These are phyloP conservation scores for Ciconia maguari DNA, from an alignment of 2,113 vertebrate genomes.

Conservation along the genomic window DNA sequence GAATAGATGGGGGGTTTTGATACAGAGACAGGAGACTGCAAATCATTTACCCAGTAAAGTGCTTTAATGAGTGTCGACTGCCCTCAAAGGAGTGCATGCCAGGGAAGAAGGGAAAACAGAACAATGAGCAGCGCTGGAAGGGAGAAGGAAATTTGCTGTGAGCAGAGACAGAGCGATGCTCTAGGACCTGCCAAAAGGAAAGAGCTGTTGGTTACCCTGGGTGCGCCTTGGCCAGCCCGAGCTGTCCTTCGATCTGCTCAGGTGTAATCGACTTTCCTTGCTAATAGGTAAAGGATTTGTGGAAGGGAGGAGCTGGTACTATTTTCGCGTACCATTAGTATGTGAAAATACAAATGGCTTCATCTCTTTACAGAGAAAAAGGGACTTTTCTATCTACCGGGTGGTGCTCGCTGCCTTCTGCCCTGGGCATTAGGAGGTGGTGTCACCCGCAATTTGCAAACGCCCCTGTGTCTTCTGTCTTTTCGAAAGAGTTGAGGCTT, in stretches of 20 bases:
- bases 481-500: not conserved
- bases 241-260: not conserved
- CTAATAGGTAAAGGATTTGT: not conserved
- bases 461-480: not conserved
- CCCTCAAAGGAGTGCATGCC: not conserved
- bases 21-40: not conserved
- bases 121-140: not conserved
- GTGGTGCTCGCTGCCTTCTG: not conserved
- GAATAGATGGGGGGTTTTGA: not conserved
- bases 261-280: not conserved
- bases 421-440: not conserved
- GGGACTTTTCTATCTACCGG: not conserved
- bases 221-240: not conserved
- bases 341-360: not conserved
- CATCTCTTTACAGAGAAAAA: not conserved
- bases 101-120: not conserved
- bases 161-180: not conserved
- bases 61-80: not conserved
- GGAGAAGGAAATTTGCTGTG: not conserved
- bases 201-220: not conserved
- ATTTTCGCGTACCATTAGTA: accelerated
- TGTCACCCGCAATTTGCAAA: not conserved
- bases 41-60: constrained; percentile 14
- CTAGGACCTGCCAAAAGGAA: not conserved
- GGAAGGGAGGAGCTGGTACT: not conserved